A percentile compares a stretch with the other conserved stretches of the same genome.
These are phyloP conservation scores for Eumeta japonica DNA, from an alignment of 1,140 invertebrate species.

Conservation along the genomic window DNA sequence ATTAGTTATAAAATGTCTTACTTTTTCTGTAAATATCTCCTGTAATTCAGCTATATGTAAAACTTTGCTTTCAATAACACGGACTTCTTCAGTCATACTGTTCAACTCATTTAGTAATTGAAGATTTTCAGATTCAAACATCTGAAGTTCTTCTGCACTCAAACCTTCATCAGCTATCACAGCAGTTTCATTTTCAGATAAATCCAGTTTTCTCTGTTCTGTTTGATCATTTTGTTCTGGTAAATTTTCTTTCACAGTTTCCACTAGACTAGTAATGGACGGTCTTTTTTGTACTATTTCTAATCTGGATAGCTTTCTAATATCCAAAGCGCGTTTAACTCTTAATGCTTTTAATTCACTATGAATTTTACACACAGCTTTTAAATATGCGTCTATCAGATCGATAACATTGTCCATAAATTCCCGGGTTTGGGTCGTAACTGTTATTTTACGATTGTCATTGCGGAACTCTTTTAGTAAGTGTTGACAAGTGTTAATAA, in stretches of 20 bases:
- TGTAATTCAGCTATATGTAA: conserved; percentile 95
- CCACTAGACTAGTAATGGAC: conserved; percentile 27
- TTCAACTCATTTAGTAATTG: conserved; percentile 84
- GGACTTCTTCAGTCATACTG: conserved; percentile 74
- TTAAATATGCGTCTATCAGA: conserved; percentile 77
- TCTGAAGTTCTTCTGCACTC: conserved; percentile 84
- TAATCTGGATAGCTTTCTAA: conserved; percentile 75
- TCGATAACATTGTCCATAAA: conserved; percentile 75
- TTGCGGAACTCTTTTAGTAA: conserved; percentile 73
- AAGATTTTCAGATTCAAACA: conserved; percentile 85
- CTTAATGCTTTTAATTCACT: conserved; percentile 83
- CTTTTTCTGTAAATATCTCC: conserved; percentile 95
- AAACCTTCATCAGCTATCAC: conserved; percentile 49
- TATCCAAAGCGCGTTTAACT: conserved; percentile 80
- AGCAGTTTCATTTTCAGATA: conserved; percentile 38
- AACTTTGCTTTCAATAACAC: conserved; percentile 88
- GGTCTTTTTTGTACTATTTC: conserved; percentile 51
- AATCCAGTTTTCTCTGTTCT: conserved; percentile 32
- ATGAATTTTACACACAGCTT: conserved; percentile 83
- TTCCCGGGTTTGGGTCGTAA: conserved; percentile 66
- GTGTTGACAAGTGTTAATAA: conserved; percentile 79
- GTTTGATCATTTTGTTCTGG: conserved; percentile 28
- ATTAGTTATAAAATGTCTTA: no score
- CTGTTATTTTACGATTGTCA: conserved; percentile 59
- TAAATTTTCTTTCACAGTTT: conserved; percentile 13